Conservation (phyloP, 2,113 vertebrate genomes). For the Psettodes erumei region DNA sequence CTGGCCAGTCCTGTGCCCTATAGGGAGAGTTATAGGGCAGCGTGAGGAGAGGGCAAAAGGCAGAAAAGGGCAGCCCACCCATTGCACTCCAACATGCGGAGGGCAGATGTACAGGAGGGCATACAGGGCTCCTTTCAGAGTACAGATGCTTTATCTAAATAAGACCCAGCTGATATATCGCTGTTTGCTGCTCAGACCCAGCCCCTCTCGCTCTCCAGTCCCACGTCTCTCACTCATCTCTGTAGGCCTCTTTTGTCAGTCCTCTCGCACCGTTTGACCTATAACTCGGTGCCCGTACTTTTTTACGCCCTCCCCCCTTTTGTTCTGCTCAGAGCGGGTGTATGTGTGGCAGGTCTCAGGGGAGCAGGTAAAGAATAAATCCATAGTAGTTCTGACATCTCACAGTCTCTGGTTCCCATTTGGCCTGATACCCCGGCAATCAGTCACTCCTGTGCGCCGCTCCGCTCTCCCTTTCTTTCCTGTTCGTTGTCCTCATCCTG, state of each 20-base stretch:
- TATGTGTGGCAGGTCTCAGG: constrained; percentile 71
- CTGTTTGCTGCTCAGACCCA: constrained; percentile 43
- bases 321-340: constrained; percentile 57
- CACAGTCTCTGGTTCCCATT: constrained; percentile 79
- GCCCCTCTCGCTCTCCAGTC: constrained; percentile 30
- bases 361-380: constrained; percentile 77
- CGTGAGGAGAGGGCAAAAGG: constrained; percentile 44
- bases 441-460: constrained; percentile 66
- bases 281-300: constrained; percentile 58
- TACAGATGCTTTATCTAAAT: constrained; percentile 79
- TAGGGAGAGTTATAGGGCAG: constrained; percentile 28
- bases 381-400: constrained; percentile 68
- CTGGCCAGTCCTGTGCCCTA: neutral
- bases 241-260: constrained; percentile 60
- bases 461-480: constrained; percentile 43
- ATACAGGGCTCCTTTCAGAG: constrained; percentile 50
- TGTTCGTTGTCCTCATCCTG: constrained; percentile 50
- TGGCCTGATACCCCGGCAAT: constrained; percentile 70
- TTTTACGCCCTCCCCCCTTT: constrained; percentile 64
- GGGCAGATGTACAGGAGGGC: constrained; percentile 71
- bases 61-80: constrained; percentile 72
- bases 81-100: constrained; percentile 73
- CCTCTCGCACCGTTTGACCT: constrained; percentile 64
- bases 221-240: constrained; percentile 59
- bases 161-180: constrained; percentile 74